Conservation (phyloP, 2,113 vertebrate species). For the Tachysurus fulvidraco region DNA sequence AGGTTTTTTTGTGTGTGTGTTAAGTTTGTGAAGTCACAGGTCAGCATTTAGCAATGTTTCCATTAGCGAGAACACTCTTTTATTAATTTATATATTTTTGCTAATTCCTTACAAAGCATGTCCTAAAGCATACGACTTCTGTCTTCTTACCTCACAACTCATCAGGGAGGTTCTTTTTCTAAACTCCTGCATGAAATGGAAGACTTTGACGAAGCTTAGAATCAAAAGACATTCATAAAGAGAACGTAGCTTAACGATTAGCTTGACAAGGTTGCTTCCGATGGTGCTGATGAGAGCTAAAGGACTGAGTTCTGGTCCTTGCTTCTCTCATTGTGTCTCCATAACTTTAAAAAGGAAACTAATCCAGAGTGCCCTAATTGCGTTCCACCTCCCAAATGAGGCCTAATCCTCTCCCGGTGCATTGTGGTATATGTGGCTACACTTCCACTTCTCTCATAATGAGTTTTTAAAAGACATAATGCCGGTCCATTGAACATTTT, state of each 20-base stretch:
- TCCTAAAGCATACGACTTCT: conserved; percentile 24
- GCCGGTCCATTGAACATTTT: conserved; percentile 66
- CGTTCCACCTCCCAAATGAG: conserved; percentile 72
- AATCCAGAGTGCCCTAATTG: conserved; percentile 76
- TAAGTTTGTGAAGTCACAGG: conserved; percentile 43
- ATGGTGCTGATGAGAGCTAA: conserved; percentile 24
- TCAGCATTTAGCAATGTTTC: conserved; percentile 41
- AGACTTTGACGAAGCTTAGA: conserved; percentile 46
- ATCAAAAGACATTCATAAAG: conserved; percentile 9
- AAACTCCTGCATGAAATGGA: conserved; percentile 26
- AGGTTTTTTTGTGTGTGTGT: conserved; percentile 33
- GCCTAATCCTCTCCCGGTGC: conserved; percentile 56
- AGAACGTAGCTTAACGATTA: conserved; percentile 63
- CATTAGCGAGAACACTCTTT: conserved; percentile 21
- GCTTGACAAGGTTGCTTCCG: conserved; percentile 33
- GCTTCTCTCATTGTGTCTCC: conserved; percentile 62
- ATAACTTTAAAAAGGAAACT: conserved; percentile 76
- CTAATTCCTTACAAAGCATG: conserved; percentile 43
- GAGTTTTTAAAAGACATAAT: conserved; percentile 78
- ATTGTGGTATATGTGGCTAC: conserved; percentile 65
- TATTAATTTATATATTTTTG: neutral
- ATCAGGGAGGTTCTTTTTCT: neutral
- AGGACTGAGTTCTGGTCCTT: conserved; percentile 57
- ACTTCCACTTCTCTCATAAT: conserved; percentile 72
- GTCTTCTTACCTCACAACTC: conserved; percentile 4